Conservation (phyloP, 2,888 invertebrate species). For the Temnothorax ravouxi region DNA sequence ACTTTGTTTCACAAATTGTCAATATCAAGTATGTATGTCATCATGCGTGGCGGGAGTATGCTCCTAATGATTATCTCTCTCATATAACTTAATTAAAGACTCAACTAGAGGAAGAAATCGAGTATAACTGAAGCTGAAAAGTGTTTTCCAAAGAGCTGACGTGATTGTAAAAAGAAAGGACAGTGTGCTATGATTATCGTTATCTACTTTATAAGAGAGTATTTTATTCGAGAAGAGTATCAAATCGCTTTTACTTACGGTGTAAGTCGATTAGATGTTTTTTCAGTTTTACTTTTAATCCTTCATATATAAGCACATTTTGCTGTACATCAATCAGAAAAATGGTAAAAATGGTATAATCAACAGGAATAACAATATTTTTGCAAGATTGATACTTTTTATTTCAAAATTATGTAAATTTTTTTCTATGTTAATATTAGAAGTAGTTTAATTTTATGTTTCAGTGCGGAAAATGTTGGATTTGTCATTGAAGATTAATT, state of each 20-base stretch:
- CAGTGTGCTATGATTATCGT: constrained; percentile 77
- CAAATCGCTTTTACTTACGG: constrained; percentile 54
- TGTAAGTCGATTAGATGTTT: constrained; percentile 35
- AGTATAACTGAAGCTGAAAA: neutral
- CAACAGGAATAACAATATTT: neutral
- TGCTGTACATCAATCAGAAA: neutral
- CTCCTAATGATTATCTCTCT: neutral
- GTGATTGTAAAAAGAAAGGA: constrained; percentile 67
- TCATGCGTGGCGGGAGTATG: no score
- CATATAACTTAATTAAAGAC: neutral
- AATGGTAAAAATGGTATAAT: neutral
- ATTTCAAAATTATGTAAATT: neutral
- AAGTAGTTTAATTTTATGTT: constrained; percentile 19
- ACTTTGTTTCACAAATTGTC: no score
- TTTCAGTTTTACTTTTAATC: neutral
- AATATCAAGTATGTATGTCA: no score
- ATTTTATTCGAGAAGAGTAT: constrained; percentile 77
- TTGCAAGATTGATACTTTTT: neutral
- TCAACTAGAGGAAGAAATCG: neutral
- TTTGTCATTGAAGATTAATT: constrained; percentile 29
- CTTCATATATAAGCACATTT: constrained; percentile 37
- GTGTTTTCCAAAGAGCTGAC: constrained; percentile 15
- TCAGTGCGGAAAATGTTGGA: constrained; percentile 5
- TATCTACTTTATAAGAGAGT: constrained; percentile 85
- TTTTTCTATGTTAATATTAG: constrained; percentile 1